Percentiles rank a stretch among this genome's conserved stretches.
These are phyloP conservation scores for Byasa hedistus DNA, from an alignment of 2,888 invertebrate species.

Conservation along the genomic window DNA sequence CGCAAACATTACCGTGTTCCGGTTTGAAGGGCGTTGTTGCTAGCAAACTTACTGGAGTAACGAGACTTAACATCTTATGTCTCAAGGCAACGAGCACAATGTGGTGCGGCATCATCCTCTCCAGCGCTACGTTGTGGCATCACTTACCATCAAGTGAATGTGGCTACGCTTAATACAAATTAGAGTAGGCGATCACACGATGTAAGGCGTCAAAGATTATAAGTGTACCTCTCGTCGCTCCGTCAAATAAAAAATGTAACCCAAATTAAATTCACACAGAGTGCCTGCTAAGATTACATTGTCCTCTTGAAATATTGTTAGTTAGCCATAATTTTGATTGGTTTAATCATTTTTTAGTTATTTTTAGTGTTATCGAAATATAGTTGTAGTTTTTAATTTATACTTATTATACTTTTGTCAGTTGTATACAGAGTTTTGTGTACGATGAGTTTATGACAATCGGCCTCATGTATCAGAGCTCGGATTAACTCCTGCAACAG, in stretches of 20 bases:
- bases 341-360: constrained; percentile 60
- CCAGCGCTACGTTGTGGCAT: too few species aligned
- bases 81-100: too few species aligned
- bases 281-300: constrained; percentile 70
- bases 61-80: too few species aligned
- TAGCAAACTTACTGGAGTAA: too few species aligned
- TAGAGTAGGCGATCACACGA: too few species aligned
- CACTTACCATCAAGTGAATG: too few species aligned
- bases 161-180: too few species aligned
- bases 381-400: constrained; percentile 68
- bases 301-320: constrained; percentile 59
- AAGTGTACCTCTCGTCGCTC: too few species aligned
- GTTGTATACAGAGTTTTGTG: constrained; percentile 35
- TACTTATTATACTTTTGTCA: constrained; percentile 49
- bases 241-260: constrained; percentile 39
- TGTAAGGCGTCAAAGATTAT: too few species aligned
- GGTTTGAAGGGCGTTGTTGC: too few species aligned
- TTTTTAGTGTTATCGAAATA: constrained; percentile 68
- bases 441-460: constrained; percentile 39
- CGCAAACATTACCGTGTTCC: too few species aligned
- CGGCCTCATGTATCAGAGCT: constrained; percentile 59
- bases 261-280: constrained; percentile 73
- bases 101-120: too few species aligned
- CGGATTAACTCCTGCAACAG: constrained; percentile 44
- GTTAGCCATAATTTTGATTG: constrained; percentile 76